These are phyloP conservation scores for Euplexia lucipara DNA, from an alignment of 2,888 invertebrate genomes.

Conservation along the genomic window DNA sequence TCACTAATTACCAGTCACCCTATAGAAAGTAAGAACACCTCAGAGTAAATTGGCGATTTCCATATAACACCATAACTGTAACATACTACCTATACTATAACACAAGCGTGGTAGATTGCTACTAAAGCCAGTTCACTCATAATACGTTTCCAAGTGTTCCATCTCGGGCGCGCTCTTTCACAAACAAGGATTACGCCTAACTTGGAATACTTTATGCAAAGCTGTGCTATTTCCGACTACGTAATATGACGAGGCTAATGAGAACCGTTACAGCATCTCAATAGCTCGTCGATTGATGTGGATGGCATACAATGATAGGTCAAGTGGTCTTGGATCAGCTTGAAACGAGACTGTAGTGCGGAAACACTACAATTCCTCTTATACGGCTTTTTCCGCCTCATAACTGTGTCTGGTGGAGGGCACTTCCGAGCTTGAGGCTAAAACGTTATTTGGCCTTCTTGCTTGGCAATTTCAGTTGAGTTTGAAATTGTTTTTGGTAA, in stretches of 20 bases:
- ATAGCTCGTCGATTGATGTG: constrained; percentile 31
- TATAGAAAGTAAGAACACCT: constrained; percentile 7
- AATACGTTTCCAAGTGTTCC: constrained; percentile 37
- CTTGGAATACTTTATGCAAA: constrained; percentile 59
- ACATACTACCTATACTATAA: constrained; percentile 1
- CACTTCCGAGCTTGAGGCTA: constrained; percentile 25
- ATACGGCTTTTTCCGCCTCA: constrained; percentile 42
- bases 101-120: constrained; percentile 34
- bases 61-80: constrained; percentile 9
- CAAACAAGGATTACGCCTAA: constrained; percentile 53
- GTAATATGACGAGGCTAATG: constrained; percentile 52
- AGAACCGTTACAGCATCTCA: constrained; percentile 31
- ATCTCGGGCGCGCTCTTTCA: constrained; percentile 29
- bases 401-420: constrained; percentile 42
- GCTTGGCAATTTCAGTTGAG: constrained; percentile 31
- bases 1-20: too few species aligned
- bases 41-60: constrained; percentile 13
- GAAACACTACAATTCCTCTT: constrained; percentile 49
- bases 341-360: constrained; percentile 39
- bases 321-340: constrained; percentile 46
- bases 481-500: constrained; percentile 34
- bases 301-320: constrained; percentile 22
- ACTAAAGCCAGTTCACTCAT: constrained; percentile 30
- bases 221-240: constrained; percentile 45
- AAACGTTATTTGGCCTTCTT: constrained; percentile 45